Conservation (phyloP, 2,797 vertebrate genomes). For the Cheirogaleus major region DNA sequence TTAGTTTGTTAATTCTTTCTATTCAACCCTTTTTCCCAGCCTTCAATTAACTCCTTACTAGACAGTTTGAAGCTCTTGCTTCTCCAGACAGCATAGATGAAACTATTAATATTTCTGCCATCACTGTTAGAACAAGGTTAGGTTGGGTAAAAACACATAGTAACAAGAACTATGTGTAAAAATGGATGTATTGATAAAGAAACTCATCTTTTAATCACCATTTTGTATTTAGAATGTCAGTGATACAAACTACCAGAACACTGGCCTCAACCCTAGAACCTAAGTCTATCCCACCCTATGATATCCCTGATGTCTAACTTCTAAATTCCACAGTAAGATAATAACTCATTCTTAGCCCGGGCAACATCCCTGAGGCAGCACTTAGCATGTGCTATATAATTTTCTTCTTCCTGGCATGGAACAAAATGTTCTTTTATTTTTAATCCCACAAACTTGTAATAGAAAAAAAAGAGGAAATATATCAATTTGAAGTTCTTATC, state of each 20-base stretch:
- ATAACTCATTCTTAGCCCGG: background rate
- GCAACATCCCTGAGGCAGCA: background rate
- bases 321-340: constrained; percentile 19
- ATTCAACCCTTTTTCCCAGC: background rate
- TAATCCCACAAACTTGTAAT: background rate
- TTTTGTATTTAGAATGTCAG: background rate
- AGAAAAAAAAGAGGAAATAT: background rate
- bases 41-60: background rate
- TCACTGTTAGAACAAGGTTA: background rate
- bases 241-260: background rate
- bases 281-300: background rate
- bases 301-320: background rate
- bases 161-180: background rate
- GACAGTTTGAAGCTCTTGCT: background rate
- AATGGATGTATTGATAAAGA: background rate
- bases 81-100: background rate
- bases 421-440: background rate
- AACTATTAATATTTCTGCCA: background rate
- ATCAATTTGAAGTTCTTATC: background rate
- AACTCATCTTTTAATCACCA: background rate
- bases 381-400: background rate
- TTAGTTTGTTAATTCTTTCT: background rate
- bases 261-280: background rate
- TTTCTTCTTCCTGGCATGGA: background rate
- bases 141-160: background rate